Evolutionary conservation across 2,113 vertebrate genomes (phyloP), one percentile per base, ranked within the genome.

Genomic region (Notarius lentiginosus): DNA sequence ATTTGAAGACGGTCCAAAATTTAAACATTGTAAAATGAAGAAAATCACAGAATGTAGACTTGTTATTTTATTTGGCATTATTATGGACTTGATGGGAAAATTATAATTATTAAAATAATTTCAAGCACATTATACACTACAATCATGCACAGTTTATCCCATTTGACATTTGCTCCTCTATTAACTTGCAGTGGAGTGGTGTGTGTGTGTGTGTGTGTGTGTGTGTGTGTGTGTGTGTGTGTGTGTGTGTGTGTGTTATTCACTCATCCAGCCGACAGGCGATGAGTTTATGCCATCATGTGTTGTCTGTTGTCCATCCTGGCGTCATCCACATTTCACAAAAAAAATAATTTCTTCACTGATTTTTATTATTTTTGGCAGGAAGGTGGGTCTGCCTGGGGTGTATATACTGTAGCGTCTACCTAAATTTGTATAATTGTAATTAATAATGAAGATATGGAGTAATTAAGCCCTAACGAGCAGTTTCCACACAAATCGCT

Each of bases 81-180:
- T 47, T 22, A 22, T 20, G 18, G 30, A 56, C 30, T 47, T 81
- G 27, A 20, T 8, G 17, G 30, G 56, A 61, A 81, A 81, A 81
- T 81, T 47, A 81, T 61, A 34, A 55, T 55, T 83, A 70, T 83
- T 66, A 68, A 83, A 70, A 83, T 51, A 83, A 53, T 68, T 20
- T 70, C 47, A 53, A 51, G 49, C n/a, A 34, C 10, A 83, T 83
- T 51, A 56, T 30, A 18, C 51, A 24, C 53, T 56, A 56, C 65
- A 70, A 55, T 55, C 82, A 83, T 55, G 49, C 49, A 68, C n/a
- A 83, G 77, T 55, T 58, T 55, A 80, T 34, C 30, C 51, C 6
- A 49, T 53, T 83, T 70, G 30, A 80, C 24, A 5, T 70, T 53
- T 83, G 22, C 49, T 27, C 27, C 8, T 27, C 63, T 70, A 53